Base-by-base conservation (phyloP, 2,113 vertebrate genomes). In the Vireo altiloquus region DNA sequence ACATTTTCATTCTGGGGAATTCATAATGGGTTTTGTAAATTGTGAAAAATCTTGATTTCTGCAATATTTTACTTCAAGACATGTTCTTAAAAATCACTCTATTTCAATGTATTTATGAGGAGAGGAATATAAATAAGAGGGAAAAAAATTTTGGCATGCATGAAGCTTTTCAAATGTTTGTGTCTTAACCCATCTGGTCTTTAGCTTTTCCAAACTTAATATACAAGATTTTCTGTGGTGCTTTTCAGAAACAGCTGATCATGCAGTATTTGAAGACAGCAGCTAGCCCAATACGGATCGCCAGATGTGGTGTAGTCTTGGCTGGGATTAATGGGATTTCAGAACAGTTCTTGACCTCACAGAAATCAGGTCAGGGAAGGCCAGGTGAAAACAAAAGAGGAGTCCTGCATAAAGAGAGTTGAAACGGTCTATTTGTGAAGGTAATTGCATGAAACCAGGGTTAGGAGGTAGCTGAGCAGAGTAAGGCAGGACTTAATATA, bases 321-420 rank as follows among this genome's bases (percentile, higher is more conserved):
- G 37, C 33, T 82, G 74, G 89, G 53, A 79, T 89, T 90, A 92
- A 96, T 92, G 78, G 78, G 50, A 91, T 91, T 95, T 94, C 44
- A 80, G 91, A 95, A 76, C 18, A 91, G 77, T 66, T 82, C 87
- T 75, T 89, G 84, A 89, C 89, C 87, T 92, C 57, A 52, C 61
- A 65, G 70, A 92, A 77, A 82, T 91, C 89, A 75, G 81, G 81
- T 95, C 91, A 92, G 63, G 37, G 57, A 95, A 94, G 70, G 81
- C 84, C 78, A 92, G 87, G 82, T 91, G 66, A 89, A 95, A 96
- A 95, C 84, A 97, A 91, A 96, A 95, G 70, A 44, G 74, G 16
- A 80, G 47, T 21, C 70, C 53, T 82, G 63, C 74, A 89, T 90
- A 92, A 94, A 91, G 82, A 92, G 75, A 80, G 70, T 33, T 86